Conservation (phyloP, 2,113 vertebrate species). For the Rhinolophus sinicus region DNA sequence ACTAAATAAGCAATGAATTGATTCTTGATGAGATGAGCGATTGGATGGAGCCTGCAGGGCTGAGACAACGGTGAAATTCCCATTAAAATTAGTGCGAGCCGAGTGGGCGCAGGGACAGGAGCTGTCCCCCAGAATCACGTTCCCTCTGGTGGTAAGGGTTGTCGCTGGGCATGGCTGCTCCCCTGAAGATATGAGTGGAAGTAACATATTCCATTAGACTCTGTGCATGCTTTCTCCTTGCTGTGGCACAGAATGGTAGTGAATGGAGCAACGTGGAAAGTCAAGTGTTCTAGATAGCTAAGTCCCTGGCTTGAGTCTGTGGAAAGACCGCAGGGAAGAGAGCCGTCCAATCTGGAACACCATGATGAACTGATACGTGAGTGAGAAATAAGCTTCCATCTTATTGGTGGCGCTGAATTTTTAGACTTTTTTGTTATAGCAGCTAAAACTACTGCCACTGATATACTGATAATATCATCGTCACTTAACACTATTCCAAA, state of each 20-base stretch:
- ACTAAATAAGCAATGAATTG: neutral
- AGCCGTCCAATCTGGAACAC: neutral
- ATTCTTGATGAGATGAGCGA: neutral
- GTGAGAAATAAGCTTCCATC: neutral
- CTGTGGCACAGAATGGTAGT: neutral
- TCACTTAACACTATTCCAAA: neutral
- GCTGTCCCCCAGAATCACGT: neutral
- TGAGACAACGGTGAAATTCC: neutral
- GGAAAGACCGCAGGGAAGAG: neutral
- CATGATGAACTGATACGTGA: neutral
- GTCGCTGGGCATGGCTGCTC: neutral
- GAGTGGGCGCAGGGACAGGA: neutral
- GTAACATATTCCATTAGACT: neutral
- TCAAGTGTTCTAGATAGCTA: neutral
- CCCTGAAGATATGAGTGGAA: neutral
- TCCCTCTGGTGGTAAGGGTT: neutral
- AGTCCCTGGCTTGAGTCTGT: neutral
- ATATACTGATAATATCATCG: neutral
- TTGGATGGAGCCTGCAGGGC: rapidly evolving
- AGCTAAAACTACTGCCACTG: neutral
- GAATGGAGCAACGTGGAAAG: neutral
- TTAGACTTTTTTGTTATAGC: neutral
- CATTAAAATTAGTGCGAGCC: rapidly evolving
- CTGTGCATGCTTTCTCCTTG: rapidly evolving
- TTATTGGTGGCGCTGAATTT: neutral